A percentile compares a stretch with the other conserved stretches of the same genome.
These are phyloP conservation scores for Lasioglossum pauxillum DNA, from an alignment of 2,888 invertebrate genomes.

Conservation along the genomic window DNA sequence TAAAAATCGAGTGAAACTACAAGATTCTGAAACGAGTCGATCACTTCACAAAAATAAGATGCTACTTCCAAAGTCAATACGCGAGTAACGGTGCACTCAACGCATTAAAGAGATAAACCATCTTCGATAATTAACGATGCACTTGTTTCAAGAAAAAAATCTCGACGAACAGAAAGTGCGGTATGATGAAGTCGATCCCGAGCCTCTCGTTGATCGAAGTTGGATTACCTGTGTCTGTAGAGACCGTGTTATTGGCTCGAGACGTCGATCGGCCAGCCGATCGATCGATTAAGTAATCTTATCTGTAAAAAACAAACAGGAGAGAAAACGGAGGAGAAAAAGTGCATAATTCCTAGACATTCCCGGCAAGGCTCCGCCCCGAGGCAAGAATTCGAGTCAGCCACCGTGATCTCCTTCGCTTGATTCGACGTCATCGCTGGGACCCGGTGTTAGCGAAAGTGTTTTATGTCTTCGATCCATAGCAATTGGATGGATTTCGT, in stretches of 20 bases:
- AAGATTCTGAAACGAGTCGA: neutral
- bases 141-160: neutral
- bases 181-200: neutral
- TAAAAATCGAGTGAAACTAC: neutral
- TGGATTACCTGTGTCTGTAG: neutral
- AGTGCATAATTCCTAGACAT: slow-evolving; percentile 48
- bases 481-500: slow-evolving; percentile 19
- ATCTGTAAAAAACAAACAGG: slow-evolving; percentile 3
- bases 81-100: neutral
- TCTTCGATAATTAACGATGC: neutral
- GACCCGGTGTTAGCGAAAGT: slow-evolving; percentile 39
- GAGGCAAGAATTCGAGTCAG: slow-evolving; percentile 43
- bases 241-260: neutral
- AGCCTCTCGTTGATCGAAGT: neutral
- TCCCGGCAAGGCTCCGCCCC: slow-evolving; percentile 55
- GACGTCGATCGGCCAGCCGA: neutral
- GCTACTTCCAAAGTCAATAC: neutral
- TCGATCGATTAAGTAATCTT: slow-evolving; percentile 23
- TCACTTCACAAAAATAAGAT: neutral
- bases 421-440: slow-evolving; percentile 23
- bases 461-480: slow-evolving; percentile 35
- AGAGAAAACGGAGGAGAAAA: slow-evolving; percentile 33
- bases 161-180: neutral
- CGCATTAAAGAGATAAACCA: neutral
- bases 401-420: slow-evolving; percentile 22